Conservation (phyloP, 2,113 vertebrate species). For the Anseranas semipalmata region DNA sequence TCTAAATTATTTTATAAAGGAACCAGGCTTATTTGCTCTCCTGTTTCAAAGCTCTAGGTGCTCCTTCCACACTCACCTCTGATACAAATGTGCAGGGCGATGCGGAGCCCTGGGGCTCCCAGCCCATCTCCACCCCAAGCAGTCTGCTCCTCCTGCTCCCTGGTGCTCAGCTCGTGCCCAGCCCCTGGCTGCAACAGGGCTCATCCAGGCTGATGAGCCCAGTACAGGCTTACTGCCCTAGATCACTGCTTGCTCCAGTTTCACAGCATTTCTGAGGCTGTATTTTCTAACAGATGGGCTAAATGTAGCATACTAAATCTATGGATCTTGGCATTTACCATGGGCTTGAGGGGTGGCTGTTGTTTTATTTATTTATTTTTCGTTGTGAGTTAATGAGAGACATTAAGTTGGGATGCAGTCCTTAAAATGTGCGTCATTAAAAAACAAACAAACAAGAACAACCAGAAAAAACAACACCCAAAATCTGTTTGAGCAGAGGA, state of each 20-base stretch:
- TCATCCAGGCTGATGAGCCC: accelerated
- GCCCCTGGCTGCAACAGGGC: accelerated
- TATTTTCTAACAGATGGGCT: not conserved
- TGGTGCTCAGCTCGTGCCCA: not conserved
- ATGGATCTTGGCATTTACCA: not conserved
- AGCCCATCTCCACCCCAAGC: not conserved
- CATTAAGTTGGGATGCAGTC: not conserved
- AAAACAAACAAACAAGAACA: not conserved
- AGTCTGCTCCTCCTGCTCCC: not conserved
- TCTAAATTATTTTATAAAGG: not conserved
- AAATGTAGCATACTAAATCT: not conserved
- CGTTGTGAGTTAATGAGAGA: not conserved
- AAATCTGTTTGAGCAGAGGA: not conserved
- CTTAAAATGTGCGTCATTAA: not conserved
- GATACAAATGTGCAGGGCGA: not conserved
- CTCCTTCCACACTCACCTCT: not conserved
- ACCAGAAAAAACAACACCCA: not conserved
- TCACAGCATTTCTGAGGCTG: not conserved
- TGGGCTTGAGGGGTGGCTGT: not conserved
- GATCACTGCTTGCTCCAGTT: not conserved
- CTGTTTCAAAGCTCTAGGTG: not conserved
- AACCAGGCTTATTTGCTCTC: not conserved
- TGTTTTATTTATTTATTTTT: not conserved
- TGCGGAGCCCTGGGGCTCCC: not conserved
- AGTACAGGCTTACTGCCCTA: not conserved